These are phyloP conservation scores for Aleiodes sp. DNA, from an alignment of 1,140 invertebrate species.

Conservation along the genomic window DNA sequence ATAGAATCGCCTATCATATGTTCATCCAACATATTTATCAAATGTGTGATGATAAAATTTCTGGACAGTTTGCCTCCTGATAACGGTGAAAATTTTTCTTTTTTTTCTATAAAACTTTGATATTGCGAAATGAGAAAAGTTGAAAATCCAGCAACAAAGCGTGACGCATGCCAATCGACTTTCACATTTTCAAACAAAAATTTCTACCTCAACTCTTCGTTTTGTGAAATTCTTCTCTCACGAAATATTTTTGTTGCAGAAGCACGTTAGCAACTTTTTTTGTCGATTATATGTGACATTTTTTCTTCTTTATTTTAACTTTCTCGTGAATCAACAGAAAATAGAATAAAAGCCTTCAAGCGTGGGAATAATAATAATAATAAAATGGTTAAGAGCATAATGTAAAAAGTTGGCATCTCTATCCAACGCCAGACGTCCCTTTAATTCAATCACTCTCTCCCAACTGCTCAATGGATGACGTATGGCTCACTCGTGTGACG, in stretches of 20 bases:
- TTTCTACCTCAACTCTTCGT: background rate
- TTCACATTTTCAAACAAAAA: too few species aligned
- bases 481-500: conserved; percentile 54
- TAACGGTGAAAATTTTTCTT: too few species aligned
- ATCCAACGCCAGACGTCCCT: conserved; percentile 44
- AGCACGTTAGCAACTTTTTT: conserved; percentile 6
- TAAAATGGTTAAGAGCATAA: conserved; percentile 43
- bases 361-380: background rate
- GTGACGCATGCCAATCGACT: too few species aligned
- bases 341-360: background rate
- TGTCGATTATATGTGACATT: background rate
- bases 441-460: conserved; percentile 52
- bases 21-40: too few species aligned
- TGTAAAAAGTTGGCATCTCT: conserved; percentile 56
- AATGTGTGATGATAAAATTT: too few species aligned
- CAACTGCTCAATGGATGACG: conserved; percentile 44
- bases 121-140: too few species aligned
- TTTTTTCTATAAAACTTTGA: too few species aligned
- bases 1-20: too few species aligned
- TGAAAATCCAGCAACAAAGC: too few species aligned
- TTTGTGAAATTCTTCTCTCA: background rate
- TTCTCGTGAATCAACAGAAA: background rate
- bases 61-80: too few species aligned
- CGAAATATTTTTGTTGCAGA: background rate
- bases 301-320: background rate